These are phyloP conservation scores for Morone chrysops DNA, from an alignment of 2,113 vertebrate genomes.

Conservation along the genomic window DNA sequence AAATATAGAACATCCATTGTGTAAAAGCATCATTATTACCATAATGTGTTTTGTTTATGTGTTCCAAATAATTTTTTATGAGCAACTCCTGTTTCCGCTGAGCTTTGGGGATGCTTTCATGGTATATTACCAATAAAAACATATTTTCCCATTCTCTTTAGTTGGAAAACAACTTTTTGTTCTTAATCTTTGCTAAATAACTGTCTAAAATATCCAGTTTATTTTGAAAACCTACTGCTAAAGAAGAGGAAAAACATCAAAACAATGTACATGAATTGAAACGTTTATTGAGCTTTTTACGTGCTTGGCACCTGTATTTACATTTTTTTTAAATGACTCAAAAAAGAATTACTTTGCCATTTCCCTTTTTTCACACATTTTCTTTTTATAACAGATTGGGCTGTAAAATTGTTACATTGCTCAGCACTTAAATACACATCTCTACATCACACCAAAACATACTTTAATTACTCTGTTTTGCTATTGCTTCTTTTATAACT, in stretches of 20 bases:
- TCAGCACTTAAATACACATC: slow-evolving; percentile 98
- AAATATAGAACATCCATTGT: not conserved
- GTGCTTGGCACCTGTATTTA: slow-evolving; percentile 98
- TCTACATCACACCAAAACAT: slow-evolving; percentile 96
- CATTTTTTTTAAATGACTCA: slow-evolving; percentile 90
- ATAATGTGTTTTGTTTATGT: slow-evolving; percentile 11
- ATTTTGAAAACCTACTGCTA: not conserved
- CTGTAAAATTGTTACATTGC: slow-evolving; percentile 91
- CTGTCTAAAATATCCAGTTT: no score
- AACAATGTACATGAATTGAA: slow-evolving; percentile 81
- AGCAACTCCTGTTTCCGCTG: slow-evolving; percentile 10
- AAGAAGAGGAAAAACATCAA: slow-evolving; percentile 27
- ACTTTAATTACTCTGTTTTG: slow-evolving; percentile 89
- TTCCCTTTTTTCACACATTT: slow-evolving; percentile 75
- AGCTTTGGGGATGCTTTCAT: not conserved
- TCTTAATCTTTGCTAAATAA: no score
- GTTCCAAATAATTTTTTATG: not conserved
- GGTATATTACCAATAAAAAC: not conserved
- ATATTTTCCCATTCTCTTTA: no score
- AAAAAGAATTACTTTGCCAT: slow-evolving; percentile 86
- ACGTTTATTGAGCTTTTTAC: slow-evolving; percentile 94
- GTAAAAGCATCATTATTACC: not conserved
- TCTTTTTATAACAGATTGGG: slow-evolving; percentile 88
- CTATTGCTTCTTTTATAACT: slow-evolving; percentile 87
- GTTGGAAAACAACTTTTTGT: not conserved